Conservation (phyloP, 2,888 invertebrate genomes). For the Clostera curtula region DNA sequence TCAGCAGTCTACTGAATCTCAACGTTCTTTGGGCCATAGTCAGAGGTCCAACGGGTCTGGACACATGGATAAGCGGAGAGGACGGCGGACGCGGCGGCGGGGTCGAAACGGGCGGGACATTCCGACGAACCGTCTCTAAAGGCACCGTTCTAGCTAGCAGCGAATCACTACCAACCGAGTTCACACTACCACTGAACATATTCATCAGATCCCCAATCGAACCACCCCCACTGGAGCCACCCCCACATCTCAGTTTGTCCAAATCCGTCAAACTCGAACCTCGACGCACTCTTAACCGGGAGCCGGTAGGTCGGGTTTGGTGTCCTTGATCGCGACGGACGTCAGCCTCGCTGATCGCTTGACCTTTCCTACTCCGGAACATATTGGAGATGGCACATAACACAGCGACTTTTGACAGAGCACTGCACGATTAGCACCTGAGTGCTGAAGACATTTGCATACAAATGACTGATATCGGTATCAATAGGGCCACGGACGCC, state of each 20-base stretch:
- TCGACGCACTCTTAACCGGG: conserved; percentile 76
- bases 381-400: conserved; percentile 38
- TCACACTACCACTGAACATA: conserved; percentile 81
- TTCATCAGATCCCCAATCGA: conserved; percentile 89
- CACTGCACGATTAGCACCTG: conserved; percentile 54
- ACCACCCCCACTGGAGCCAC: conserved; percentile 67
- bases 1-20: conserved; percentile 79
- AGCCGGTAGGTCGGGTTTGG: conserved; percentile 61
- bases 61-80: conserved; percentile 57
- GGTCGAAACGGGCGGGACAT: conserved; percentile 59
- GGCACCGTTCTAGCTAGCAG: conserved; percentile 83
- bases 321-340: conserved; percentile 73
- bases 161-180: conserved; percentile 82
- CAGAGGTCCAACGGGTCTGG: conserved; percentile 70
- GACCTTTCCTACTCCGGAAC: conserved; percentile 57
- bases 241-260: conserved; percentile 75
- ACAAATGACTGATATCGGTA: conserved; percentile 56
- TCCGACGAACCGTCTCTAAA: conserved; percentile 79
- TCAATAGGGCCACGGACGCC: conserved; percentile 70
- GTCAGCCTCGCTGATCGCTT: conserved; percentile 62
- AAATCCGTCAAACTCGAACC: conserved; percentile 84
- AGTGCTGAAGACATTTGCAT: conserved; percentile 51
- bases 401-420: conserved; percentile 34
- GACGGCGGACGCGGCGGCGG: conserved; percentile 56
- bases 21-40: conserved; percentile 82